phyloP scores from a whole-genome alignment of 2,888 invertebrate genomes.

The Euclidia mi region DNA sequence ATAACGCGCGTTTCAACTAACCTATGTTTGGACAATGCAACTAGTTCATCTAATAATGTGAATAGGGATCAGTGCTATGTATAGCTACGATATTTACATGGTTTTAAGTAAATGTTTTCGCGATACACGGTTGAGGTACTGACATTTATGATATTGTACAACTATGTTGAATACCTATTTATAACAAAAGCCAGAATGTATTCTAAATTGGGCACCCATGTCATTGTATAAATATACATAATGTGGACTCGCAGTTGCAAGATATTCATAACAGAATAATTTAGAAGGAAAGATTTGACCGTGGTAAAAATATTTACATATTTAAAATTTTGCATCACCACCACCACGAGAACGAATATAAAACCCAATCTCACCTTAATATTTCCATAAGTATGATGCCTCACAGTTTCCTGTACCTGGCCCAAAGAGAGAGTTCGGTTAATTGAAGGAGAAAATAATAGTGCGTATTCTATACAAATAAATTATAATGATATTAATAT shows the following conservation, averaged over 20 bases:
- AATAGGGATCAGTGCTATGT: conserved; percentile 27
- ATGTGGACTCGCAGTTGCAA: conserved; percentile 3
- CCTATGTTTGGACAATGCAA: conserved; percentile 35
- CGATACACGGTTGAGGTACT: no score
- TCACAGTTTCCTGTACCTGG: conserved; percentile 93
- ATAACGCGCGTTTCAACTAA: conserved; percentile 62
- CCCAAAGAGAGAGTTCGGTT: conserved; percentile 88
- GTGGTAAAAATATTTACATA: conserved; percentile 12
- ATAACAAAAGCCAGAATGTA: no score
- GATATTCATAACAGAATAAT: background rate
- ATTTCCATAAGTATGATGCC: conserved; percentile 92
- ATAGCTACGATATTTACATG: conserved; percentile 26
- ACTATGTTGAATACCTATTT: no score
- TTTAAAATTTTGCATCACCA: conserved; percentile 34
- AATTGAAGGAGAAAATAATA: conserved; percentile 79
- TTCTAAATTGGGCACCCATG: no score
- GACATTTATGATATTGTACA: no score
- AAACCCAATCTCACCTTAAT: conserved; percentile 91
- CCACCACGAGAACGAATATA: conserved; percentile 65
- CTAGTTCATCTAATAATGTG: conserved; percentile 27
- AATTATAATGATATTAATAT: conserved; percentile 37
- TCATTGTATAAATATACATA: no score
- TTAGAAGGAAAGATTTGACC: background rate
- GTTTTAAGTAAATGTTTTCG: no score
- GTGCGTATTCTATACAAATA: conserved; percentile 60